Conservation (phyloP, 2,113 vertebrate species). For the Dolichotis patagonum region DNA sequence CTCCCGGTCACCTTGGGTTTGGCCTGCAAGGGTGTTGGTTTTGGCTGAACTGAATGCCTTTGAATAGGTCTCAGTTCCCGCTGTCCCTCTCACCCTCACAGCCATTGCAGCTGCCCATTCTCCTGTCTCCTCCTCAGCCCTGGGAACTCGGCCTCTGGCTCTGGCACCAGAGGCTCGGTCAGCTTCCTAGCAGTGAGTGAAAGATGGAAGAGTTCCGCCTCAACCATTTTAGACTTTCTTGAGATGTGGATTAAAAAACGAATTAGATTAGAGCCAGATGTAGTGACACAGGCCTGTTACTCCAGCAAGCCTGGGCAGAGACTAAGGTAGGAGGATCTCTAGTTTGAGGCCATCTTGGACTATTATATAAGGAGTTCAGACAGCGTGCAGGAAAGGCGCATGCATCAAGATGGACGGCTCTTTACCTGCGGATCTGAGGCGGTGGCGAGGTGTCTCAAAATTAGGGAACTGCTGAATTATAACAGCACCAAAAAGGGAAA, state of each 20-base stretch:
- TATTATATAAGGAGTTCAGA: not conserved
- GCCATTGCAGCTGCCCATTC: not conserved
- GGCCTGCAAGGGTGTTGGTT: too few species aligned
- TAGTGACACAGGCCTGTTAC: not conserved
- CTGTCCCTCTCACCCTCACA: too few species aligned
- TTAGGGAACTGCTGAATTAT: not conserved
- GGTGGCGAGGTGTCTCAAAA: not conserved
- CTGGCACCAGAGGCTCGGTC: too few species aligned
- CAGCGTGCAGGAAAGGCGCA: not conserved
- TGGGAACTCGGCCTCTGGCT: not conserved
- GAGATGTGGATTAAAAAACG: not conserved
- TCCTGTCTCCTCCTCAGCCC: not conserved
- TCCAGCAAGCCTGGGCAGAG: not conserved
- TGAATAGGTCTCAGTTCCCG: not conserved
- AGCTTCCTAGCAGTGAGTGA: too few species aligned
- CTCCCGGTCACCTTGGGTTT: not conserved
- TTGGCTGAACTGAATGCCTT: not conserved
- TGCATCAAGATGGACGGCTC: not conserved
- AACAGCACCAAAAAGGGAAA: not conserved
- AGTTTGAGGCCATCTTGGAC: not conserved
- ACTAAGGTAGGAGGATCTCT: not conserved
- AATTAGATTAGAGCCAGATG: not conserved
- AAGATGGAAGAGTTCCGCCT: too few species aligned
- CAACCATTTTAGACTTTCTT: not conserved
- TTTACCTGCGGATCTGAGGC: rapidly evolving